These are phyloP conservation scores for Macroramphosus scolopax DNA, from an alignment of 2,797 vertebrate species.

Conservation along the genomic window DNA sequence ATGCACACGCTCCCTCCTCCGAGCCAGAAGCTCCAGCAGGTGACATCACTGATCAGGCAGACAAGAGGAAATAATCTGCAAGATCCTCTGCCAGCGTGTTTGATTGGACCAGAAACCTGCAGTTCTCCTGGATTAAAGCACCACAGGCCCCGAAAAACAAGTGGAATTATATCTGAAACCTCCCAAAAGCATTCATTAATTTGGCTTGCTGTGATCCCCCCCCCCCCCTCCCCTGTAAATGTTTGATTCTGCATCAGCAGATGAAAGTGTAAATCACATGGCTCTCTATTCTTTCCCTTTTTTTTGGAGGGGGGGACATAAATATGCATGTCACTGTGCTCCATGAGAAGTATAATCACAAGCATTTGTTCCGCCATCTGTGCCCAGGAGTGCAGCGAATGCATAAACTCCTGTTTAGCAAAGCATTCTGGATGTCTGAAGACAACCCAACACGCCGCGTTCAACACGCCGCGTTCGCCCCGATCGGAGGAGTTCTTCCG, in stretches of 20 bases:
- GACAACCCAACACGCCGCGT: conserved; percentile 20
- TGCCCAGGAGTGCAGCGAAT: conserved; percentile 44
- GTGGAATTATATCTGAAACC: conserved; percentile 8
- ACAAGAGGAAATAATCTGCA: conserved; percentile 24
- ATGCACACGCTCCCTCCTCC: conserved; percentile 5
- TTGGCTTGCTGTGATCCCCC: background rate
- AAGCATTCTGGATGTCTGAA: conserved; percentile 14
- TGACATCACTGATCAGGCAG: conserved; percentile 27
- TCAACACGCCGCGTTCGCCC: no score
- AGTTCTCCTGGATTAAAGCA: conserved; percentile 28
- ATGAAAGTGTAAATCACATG: conserved; percentile 19
- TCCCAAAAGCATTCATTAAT: conserved; percentile 2
- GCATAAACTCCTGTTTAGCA: conserved; percentile 50
- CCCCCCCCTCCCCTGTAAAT: no score
- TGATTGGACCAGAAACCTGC: conserved; percentile 20
- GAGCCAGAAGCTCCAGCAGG: background rate
- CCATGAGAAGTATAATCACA: conserved; percentile 55
- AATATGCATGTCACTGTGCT: conserved; percentile 50
- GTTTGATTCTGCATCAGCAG: conserved; percentile 7
- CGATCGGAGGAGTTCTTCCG: conserved; percentile 8
- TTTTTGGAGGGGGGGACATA: conserved; percentile 28
- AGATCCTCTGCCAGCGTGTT: conserved; percentile 13
- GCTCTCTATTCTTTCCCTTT: conserved; percentile 8
- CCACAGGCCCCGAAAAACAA: conserved; percentile 5
- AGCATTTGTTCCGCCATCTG: conserved; percentile 60